A percentile compares a stretch with the other conserved stretches of the same genome.
These are phyloP conservation scores for Smithornis capensis DNA, from an alignment of 2,113 vertebrate species.

Conservation along the genomic window DNA sequence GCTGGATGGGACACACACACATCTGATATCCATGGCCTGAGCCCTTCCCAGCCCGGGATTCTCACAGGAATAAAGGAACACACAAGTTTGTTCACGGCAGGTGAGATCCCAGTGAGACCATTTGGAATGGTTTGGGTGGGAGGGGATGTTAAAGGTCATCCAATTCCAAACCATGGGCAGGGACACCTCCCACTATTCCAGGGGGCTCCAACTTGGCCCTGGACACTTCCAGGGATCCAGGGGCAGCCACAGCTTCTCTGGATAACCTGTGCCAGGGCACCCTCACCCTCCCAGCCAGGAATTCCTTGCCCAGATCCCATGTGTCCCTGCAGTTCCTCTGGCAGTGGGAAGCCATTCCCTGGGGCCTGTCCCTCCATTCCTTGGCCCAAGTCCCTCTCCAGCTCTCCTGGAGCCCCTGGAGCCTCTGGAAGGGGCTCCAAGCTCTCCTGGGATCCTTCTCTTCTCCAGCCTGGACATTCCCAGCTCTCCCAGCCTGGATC, in stretches of 20 bases:
- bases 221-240: too few species aligned
- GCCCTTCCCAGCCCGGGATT: not conserved
- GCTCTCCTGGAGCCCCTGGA: not conserved
- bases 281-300: not conserved
- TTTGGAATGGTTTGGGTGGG: not conserved
- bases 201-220: fast-evolving
- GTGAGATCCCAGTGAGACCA: fast-evolving
- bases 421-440: fast-evolving
- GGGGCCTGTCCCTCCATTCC: fast-evolving
- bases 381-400: not conserved
- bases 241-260: not conserved
- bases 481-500: not conserved
- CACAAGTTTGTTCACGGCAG: not conserved
- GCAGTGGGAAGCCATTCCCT: not conserved
- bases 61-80: not conserved
- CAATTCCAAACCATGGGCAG: not conserved
- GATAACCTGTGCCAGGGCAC: not conserved
- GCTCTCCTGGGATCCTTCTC: not conserved
- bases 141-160: not conserved
- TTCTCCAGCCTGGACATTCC: not conserved
- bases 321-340: not conserved
- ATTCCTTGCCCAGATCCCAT: not conserved
- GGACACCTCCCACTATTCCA: fast-evolving
- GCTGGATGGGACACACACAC: too few species aligned
- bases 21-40: not conserved